Evolutionary conservation across 2,113 vertebrate species (phyloP), one percentile per base, ranked within the genome.

Genomic region (Abramis brama): DNA sequence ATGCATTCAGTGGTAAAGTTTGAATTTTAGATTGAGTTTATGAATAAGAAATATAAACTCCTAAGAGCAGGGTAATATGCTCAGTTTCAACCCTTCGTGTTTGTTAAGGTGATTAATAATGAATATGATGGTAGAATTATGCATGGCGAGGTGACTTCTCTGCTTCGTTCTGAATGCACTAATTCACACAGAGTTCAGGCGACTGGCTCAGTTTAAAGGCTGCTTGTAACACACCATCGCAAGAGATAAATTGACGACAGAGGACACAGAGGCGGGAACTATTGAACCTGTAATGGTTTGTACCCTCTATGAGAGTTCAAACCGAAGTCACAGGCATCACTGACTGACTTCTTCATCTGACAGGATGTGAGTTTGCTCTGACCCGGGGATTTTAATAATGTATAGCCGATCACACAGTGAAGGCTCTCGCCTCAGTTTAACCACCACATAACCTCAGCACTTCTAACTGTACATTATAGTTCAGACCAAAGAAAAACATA

Each of bases 321-420:
- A 88, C 79, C 84, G 30, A 79, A 89, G 91, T 92, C 91, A 91
- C 7, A 3, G 85, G 88, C 84, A 62, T 90, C 89, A 86, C 71
- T 83, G 47, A 62, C 79, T 90, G 79, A 45, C 79, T 79, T 36
- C 30, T 83, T 82, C 83, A 78, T 86, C 86, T 82, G 84, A 89
- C 86, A 86, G 88, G 88, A 88, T 82, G 82, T 73, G 79, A 89
- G 90, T 83, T 86, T 90, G 62, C 81, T 77, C 45, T 90, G 91
- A 91, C 89, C 60, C 55, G 43, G 50, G 82, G 36, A 83, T 85
- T 91, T 94, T 76, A 93, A 94, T 93, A 94, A 92, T 94, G 80
- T 5, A 94, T 91, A 85, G 52, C 57, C 78, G 82, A 73, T 86
- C 90, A 74, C 90, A 87, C 76, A 47, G 52, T 70, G 79, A 71